These are phyloP conservation scores for Rhinogobius similis DNA, from an alignment of 2,113 vertebrate genomes.

Conservation along the genomic window DNA sequence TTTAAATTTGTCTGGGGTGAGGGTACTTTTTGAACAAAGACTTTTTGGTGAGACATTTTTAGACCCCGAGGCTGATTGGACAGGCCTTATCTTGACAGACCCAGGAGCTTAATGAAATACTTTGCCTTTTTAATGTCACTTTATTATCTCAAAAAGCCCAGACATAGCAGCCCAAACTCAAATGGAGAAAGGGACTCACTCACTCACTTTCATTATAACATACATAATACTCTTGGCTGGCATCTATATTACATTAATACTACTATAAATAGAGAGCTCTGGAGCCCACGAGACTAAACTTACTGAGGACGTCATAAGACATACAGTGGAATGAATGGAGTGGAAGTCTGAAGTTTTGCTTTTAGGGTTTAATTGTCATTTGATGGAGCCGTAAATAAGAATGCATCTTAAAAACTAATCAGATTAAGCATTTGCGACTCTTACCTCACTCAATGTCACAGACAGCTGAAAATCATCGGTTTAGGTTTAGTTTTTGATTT, in stretches of 20 bases:
- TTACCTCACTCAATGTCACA: no score
- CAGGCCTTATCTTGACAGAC: background rate
- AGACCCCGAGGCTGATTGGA: background rate
- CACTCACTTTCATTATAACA: background rate
- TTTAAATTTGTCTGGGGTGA: background rate
- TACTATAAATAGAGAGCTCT: background rate
- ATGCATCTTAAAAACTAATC: no score
- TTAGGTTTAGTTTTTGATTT: no score
- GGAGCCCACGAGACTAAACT: no score
- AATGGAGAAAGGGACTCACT: background rate
- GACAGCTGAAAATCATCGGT: no score
- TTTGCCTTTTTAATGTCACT: slow-evolving; percentile 1
- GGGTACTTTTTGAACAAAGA: background rate
- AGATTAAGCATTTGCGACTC: no score
- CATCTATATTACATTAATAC: background rate
- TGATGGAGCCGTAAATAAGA: no score
- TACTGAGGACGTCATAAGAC: no score
- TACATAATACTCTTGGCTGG: background rate
- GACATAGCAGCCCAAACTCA: background rate
- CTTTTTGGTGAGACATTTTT: background rate
- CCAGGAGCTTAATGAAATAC: background rate
- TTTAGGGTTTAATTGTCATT: no score
- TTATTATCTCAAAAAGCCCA: slow-evolving; percentile 1
- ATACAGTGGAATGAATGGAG: no score
- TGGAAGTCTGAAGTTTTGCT: no score